phyloP scores from a whole-genome alignment of 1,140 invertebrate genomes.

The Temnothorax nylanderi region DNA sequence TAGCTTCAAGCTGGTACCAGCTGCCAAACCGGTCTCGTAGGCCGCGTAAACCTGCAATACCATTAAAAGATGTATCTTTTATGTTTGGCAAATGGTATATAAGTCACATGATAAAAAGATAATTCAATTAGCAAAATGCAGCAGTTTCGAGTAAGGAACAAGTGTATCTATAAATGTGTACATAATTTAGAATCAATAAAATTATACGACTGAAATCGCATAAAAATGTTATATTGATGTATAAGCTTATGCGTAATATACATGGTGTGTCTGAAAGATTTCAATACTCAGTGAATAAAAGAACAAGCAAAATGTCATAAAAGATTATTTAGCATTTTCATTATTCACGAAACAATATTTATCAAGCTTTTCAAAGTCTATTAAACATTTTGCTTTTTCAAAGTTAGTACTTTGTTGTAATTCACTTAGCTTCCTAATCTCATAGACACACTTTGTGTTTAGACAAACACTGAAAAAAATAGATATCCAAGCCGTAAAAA shows the following conservation, averaged over 20 bases:
- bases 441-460: constrained; percentile 30
- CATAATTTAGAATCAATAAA: constrained; percentile 15
- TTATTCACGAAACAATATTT: neutral
- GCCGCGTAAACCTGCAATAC: constrained; percentile 93
- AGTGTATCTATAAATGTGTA: neutral
- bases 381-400: neutral
- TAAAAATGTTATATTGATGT: neutral
- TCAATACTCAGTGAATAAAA: neutral
- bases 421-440: neutral
- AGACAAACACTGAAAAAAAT: constrained; percentile 12
- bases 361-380: neutral
- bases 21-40: constrained; percentile 96
- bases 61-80: neutral
- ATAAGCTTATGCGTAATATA: constrained; percentile 16
- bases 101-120: neutral
- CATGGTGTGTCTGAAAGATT: constrained; percentile 19
- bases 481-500: constrained; percentile 29
- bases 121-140: constrained; percentile 31
- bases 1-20: constrained; percentile 96
- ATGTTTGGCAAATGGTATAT: neutral
- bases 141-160: neutral
- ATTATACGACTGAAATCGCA: neutral
- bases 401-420: neutral
- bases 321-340: neutral
- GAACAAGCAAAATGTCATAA: neutral